These are phyloP conservation scores for Dermolepida albohirtum DNA, from an alignment of 2,888 invertebrate genomes.

Conservation along the genomic window DNA sequence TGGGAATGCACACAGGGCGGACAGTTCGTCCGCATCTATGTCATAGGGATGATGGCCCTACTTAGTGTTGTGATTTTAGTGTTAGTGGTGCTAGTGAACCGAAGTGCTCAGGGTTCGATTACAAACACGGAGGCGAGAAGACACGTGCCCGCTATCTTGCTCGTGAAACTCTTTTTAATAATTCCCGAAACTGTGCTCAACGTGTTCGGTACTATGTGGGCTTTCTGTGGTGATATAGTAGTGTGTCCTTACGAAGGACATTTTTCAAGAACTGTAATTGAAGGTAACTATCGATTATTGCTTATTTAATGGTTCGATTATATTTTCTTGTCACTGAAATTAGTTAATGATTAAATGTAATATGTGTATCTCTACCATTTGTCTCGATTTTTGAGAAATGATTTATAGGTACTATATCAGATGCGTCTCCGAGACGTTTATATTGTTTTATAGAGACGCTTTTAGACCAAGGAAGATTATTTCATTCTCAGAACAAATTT, in stretches of 20 bases:
- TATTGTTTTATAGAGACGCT: no score
- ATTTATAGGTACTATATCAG: no score
- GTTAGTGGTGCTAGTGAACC: constrained; percentile 74
- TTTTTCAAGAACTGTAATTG: constrained; percentile 78
- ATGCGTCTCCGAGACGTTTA: no score
- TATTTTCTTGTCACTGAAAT: no score
- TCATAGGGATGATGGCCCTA: constrained; percentile 77
- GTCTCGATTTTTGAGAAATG: no score
- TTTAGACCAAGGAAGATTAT: no score
- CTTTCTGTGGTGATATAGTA: constrained; percentile 75
- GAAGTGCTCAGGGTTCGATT: constrained; percentile 83
- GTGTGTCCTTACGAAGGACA: constrained; percentile 75
- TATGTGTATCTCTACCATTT: no score
- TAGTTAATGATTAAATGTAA: no score
- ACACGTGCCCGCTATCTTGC: constrained; percentile 77
- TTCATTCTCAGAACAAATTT: no score
- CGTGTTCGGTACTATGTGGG: constrained; percentile 85
- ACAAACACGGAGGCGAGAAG: constrained; percentile 78
- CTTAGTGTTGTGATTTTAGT: constrained; percentile 74
- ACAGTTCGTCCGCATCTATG: constrained; percentile 77
- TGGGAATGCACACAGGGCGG: constrained; percentile 80
- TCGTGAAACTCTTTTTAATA: constrained; percentile 79
- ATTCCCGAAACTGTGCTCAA: constrained; percentile 84
- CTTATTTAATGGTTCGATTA: no score
- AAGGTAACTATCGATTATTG: constrained; percentile 69